phyloP scores from a whole-genome alignment of 2,113 vertebrate genomes.

The Laticauda laticaudata region DNA sequence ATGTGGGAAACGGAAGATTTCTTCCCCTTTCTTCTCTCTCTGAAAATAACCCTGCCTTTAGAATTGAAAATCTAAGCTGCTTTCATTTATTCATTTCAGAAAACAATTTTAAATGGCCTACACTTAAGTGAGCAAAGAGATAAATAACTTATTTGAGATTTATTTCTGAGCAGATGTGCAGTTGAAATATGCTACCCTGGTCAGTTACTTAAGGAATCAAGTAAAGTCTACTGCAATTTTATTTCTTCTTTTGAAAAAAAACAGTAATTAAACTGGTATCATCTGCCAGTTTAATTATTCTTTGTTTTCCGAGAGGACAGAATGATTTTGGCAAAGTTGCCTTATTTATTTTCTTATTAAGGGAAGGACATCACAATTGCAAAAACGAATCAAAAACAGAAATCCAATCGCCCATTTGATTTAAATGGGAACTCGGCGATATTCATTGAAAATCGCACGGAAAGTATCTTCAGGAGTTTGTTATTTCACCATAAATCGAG shows the following conservation, averaged over 20 bases:
- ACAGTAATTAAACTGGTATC: neutral
- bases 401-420: neutral
- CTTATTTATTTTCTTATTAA: neutral
- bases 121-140: neutral
- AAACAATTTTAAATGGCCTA: neutral
- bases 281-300: neutral
- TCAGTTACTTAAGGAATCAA: neutral
- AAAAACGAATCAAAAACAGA: neutral
- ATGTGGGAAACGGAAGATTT: slow-evolving; percentile 70
- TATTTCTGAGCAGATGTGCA: neutral
- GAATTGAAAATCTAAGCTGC: slow-evolving; percentile 51
- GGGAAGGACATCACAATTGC: neutral
- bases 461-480: neutral
- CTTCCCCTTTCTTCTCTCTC: slow-evolving; percentile 14
- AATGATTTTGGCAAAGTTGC: neutral
- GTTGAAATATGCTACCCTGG: no score
- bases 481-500: neutral
- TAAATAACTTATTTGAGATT: neutral
- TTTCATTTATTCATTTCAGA: neutral
- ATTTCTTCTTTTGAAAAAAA: neutral
- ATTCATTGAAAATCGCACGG: neutral
- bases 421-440: neutral
- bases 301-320: neutral
- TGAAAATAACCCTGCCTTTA: slow-evolving; percentile 59
- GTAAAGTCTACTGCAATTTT: neutral